Evolutionary conservation across 2,888 invertebrate species (phyloP), one percentile per base, ranked within the genome.

Genomic region (Dermolepida albohirtum): DNA sequence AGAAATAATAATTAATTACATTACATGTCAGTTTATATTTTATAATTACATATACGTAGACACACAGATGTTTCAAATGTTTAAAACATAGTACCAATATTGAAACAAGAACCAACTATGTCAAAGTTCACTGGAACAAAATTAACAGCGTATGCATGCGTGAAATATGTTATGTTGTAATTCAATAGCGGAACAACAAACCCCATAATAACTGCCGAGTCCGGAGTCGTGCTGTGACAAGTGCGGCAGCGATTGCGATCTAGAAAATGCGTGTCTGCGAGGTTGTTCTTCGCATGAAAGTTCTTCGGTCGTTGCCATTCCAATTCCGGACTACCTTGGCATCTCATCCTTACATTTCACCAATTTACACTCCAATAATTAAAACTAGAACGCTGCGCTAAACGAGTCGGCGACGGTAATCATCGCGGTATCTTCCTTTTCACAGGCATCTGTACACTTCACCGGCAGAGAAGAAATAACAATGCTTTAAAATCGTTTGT

Each of bases 201-300:
- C 83, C 82, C 83, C 83, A 75, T 81, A 83, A 72, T 79, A 82
- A 73, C 82, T 83, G 29, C 83, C 82, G 68, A 84, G 78, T 12
- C 87, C 87, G 68, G 87, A 87, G 76, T 87, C 87, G 73, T 83
- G 83, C 71, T 85, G 86, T 8, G 88, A 87, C 67, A 90, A 85
- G 75, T 90, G 89, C 70, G 91, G 91, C 75, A 90, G 83, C 64
- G 90, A 90, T 76, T 89, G 85, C 79, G 90, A 90, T 78, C 90
- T 87, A 81, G 89, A 87, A 74, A 90, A 87, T 43, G 67, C 77
- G 72, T 74, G 59, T 55, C 80, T 75, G 64, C 76, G 75, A 51
- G 78, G 76, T 70, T 74, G 73, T 64, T 74, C 76, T 72, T 79
- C 79, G 74, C 78, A 79, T 57, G 81, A 81, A 73, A 80, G 78